Percentiles rank a stretch among this genome's conserved stretches.
These are phyloP conservation scores for Varecia variegata DNA, from an alignment of 2,797 vertebrate genomes.

Conservation along the genomic window DNA sequence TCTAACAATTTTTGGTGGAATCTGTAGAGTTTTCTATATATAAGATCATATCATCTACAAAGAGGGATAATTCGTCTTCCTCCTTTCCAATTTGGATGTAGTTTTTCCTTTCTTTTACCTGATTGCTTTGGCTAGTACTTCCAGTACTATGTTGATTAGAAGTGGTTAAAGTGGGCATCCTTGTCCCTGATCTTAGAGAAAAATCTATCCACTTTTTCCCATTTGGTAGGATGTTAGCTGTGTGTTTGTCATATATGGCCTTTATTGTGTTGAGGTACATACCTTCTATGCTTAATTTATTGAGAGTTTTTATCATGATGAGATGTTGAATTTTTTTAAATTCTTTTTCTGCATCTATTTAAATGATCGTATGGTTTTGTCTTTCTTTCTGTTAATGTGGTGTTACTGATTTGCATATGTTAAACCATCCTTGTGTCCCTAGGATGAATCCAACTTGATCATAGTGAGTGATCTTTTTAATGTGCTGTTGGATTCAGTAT, in stretches of 20 bases:
- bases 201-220: background rate
- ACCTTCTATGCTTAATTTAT: background rate
- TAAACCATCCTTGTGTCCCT: background rate
- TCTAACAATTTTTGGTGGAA: background rate
- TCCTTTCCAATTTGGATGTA: background rate
- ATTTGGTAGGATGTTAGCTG: background rate
- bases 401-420: background rate
- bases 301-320: background rate
- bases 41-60: background rate
- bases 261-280: background rate
- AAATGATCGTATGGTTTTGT: background rate
- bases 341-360: background rate
- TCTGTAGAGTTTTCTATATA: background rate
- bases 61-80: background rate
- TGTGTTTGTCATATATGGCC: background rate
- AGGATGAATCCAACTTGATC: background rate
- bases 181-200: background rate
- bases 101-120: background rate
- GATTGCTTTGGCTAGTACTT: background rate
- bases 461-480: background rate
- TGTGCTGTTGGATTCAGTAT: background rate
- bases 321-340: background rate
- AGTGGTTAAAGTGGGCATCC: background rate
- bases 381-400: background rate
- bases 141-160: no score